Conservation (phyloP, 2,113 vertebrate genomes). For the Ascaphus truei region DNA sequence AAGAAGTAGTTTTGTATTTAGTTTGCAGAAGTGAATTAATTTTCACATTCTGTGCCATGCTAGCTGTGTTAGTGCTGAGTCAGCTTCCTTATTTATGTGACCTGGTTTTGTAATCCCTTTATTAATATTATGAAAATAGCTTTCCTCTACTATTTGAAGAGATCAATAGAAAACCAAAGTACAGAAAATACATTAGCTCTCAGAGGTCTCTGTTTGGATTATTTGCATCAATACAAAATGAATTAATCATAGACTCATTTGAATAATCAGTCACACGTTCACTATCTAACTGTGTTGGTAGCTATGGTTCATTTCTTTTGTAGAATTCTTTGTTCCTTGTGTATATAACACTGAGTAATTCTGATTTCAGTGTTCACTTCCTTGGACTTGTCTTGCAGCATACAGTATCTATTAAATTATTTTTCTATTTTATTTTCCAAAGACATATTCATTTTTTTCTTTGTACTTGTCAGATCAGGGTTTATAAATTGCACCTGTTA, state of each 20-base stretch:
- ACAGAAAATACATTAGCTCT: slow-evolving; percentile 60
- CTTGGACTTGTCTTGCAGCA: slow-evolving; percentile 35
- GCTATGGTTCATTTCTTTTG: slow-evolving; percentile 18
- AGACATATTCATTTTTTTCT: slow-evolving; percentile 20
- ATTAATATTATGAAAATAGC: slow-evolving; percentile 72
- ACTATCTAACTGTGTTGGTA: slow-evolving; percentile 18
- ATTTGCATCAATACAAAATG: slow-evolving; percentile 65
- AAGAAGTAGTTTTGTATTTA: slow-evolving; percentile 49
- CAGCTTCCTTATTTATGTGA: slow-evolving; percentile 69
- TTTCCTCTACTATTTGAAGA: slow-evolving; percentile 61
- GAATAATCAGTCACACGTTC: slow-evolving; percentile 49
- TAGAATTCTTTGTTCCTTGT: slow-evolving; percentile 32
- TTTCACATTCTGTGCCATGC: slow-evolving; percentile 47
- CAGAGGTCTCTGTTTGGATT: slow-evolving; percentile 58
- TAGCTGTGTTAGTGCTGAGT: slow-evolving; percentile 53
- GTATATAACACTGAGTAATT: slow-evolving; percentile 25
- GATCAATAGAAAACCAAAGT: slow-evolving; percentile 61
- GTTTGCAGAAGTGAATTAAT: slow-evolving; percentile 55
- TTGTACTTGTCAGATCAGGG: slow-evolving; percentile 37
- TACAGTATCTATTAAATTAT: slow-evolving; percentile 34
- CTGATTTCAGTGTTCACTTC: slow-evolving; percentile 41
- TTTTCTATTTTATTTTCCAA: slow-evolving; percentile 37
- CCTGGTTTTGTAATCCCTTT: slow-evolving; percentile 74
- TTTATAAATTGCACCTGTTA: slow-evolving; percentile 39
- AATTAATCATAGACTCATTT: slow-evolving; percentile 61